Evolutionary conservation across 2,888 invertebrate genomes (phyloP), one percentile per base, ranked within the genome.

Genomic region (Lissonota sp.): DNA sequence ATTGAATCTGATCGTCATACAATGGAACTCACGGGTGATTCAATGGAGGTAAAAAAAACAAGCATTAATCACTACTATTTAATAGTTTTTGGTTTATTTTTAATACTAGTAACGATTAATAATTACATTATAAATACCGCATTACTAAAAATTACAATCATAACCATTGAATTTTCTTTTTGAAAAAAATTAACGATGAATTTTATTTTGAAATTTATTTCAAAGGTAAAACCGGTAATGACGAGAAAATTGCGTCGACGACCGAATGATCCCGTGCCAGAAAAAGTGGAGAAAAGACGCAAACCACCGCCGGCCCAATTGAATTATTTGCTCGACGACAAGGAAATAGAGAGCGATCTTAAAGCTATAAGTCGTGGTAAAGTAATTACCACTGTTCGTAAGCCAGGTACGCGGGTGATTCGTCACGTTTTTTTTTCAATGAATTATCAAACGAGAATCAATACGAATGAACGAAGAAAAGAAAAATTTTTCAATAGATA

Each of bases 191-290:
- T 58, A 40, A 4, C 53, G 16, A 6, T 14, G 53, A 26, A 64
- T 44, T 12, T 55, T 77, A 39, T 70, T 10, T 71, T 74, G 77
- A 58, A 66, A 49, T 75, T 80, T 64, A 73, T 73, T 75, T 72
- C 87, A 4, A 92, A 96, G 95, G 95, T 97, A n/a, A 99, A 99
- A 90, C 98, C 99, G 8, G 97, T 97, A n/a, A 97, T 98, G 94
- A 99, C 99, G 42, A 94, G 99, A 39, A 99, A 99, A 92, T 93
- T 99, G 39, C 94, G 99, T 4, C 94, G 99, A 80, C 94, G 99
- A 37, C 98, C 98, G 0, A 99, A 99, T 92, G 99, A 99, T 92
- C 99, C 99, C 0, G 94, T 97, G 55, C 98, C 98, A 4, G 95
- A 96, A 80, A 97, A 97, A 6, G 95, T 97, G 88, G 95, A 96